phyloP scores from a whole-genome alignment of 2,113 vertebrate genomes.

The Elachura formosa region DNA sequence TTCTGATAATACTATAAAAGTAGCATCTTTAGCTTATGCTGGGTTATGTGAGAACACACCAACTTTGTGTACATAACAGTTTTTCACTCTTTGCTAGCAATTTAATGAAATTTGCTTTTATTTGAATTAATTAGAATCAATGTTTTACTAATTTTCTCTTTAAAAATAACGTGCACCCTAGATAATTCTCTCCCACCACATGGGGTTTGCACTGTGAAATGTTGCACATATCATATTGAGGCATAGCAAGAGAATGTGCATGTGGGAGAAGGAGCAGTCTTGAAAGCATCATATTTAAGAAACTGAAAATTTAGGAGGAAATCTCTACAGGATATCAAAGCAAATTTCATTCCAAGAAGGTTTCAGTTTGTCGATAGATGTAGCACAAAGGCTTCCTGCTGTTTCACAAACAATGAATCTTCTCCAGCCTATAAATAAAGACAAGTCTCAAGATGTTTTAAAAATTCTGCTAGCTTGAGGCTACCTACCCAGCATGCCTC shows the following conservation, averaged over 20 bases:
- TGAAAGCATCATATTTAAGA: not conserved
- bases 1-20: constrained; percentile 3
- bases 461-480: constrained; percentile 56
- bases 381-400: constrained; percentile 21
- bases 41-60: not conserved
- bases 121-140: not conserved
- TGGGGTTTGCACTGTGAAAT: not conserved
- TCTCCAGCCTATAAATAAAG: constrained; percentile 59
- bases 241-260: fast-evolving
- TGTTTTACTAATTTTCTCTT: constrained; percentile 28
- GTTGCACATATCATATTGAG: fast-evolving
- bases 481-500: constrained; percentile 51
- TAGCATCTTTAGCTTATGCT: not conserved
- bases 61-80: not conserved
- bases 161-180: not conserved
- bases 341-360: constrained; percentile 15
- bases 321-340: constrained; percentile 26
- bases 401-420: constrained; percentile 54
- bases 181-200: not conserved
- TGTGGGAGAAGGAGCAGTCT: not conserved
- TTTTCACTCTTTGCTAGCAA: not conserved
- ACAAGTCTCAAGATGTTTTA: constrained; percentile 13
- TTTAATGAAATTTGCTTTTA: not conserved
- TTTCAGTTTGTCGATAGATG: not conserved
- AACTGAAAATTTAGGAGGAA: not conserved